phyloP scores from a whole-genome alignment of 2,113 vertebrate genomes.

The Dicaeum eximium region DNA sequence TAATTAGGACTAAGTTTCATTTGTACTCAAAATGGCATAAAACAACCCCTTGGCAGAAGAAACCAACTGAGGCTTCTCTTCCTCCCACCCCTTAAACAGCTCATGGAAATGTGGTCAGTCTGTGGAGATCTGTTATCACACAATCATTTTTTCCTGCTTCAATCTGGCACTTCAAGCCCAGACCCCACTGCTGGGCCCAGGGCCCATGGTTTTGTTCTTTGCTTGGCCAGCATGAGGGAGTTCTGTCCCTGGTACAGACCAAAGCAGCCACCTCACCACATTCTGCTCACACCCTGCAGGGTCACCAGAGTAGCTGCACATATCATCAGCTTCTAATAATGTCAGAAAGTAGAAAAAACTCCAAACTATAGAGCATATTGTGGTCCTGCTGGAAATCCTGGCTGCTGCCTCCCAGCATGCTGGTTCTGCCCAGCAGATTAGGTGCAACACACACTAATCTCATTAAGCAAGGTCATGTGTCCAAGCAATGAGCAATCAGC shows the following conservation, averaged over 20 bases:
- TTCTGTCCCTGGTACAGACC: not conserved
- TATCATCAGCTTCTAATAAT: not conserved
- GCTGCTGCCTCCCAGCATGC: not conserved
- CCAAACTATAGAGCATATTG: not conserved
- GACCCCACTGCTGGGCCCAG: not conserved
- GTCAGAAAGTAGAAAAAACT: not conserved
- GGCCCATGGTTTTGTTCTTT: not conserved
- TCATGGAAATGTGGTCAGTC: not conserved
- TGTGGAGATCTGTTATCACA: not conserved
- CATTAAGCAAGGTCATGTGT: slow-evolving; percentile 28
- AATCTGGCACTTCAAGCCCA: not conserved
- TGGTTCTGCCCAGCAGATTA: not conserved
- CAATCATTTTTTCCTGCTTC: not conserved
- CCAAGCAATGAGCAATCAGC: slow-evolving; percentile 34
- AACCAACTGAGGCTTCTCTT: not conserved
- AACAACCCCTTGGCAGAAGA: not conserved
- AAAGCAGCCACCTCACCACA: fast-evolving
- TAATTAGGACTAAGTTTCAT: not conserved
- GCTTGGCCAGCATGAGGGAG: fast-evolving
- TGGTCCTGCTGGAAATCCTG: not conserved
- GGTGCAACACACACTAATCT: not conserved
- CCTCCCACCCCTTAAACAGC: not conserved
- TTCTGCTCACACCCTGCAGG: not conserved
- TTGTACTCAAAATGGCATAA: not conserved
- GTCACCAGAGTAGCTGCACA: not conserved